Evolutionary conservation across 2,888 invertebrate species (phyloP), one percentile per base, ranked within the genome.

Genomic region (Dicycla oo): DNA sequence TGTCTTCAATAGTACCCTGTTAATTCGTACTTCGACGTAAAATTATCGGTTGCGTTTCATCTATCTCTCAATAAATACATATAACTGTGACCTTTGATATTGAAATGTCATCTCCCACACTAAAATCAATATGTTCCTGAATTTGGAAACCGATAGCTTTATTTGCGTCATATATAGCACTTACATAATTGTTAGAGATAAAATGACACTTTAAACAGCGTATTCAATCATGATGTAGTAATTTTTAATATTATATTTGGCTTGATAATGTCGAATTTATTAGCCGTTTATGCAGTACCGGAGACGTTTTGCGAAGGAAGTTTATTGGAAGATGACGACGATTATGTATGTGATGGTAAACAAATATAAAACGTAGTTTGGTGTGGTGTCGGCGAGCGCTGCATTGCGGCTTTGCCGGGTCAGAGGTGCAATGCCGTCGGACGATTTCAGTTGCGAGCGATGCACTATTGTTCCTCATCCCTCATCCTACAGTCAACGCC

Each of bases 391-490:
- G 87, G 89, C 87, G 81, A 86, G 88, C 86, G 89, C 92, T 93
- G 94, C 94, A 95, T 88, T 95, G 95, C 94, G 93, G 93, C 82
- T 89, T 85, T 88, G 87, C 82, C 86, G 89, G 92, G 91, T 92
- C 91, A 89, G 88, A 91, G 92, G 93, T 93, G 93, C 93, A 94
- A 88, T 93, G 93, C 90, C 88, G 91, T 90, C 75, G 85, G 84
- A 85, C 90, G 87, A 88, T 87, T 89, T 88, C 84, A 88, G 83
- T 88, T 88, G 81, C 78, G 40, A 78, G 62, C 89, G 87, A 90
- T 88, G 88, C 83, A 81, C 87, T 88, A 84, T 85, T 87, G 84
- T 85, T 85, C 72, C 70, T 70, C 56, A 72, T 68, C 75, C 72
- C 66, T 76, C 57, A 66, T 72, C 69, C 70, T 49, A 67, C 54